Conservation (phyloP, 2,113 vertebrate species). For the Synodontis membranacea region DNA sequence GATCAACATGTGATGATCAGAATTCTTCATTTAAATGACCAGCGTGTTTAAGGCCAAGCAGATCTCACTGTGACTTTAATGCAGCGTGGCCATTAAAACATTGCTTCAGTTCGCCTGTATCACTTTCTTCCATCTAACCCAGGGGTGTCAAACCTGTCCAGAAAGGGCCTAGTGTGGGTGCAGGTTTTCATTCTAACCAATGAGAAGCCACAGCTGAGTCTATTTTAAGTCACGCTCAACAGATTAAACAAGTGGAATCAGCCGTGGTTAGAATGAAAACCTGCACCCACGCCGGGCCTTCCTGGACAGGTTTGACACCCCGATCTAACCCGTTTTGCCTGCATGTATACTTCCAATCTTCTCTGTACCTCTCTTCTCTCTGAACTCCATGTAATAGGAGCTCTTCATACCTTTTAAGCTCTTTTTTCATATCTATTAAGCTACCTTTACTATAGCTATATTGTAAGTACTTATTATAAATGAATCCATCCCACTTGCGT, state of each 20-base stretch:
- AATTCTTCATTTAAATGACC: constrained; percentile 31
- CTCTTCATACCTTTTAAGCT: not conserved
- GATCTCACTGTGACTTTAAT: not conserved
- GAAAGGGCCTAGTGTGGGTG: no score
- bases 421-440: not conserved
- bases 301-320: no score
- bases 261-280: no score
- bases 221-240: no score
- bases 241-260: no score
- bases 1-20: not conserved
- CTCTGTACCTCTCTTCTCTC: not conserved
- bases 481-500: not conserved
- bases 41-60: constrained; percentile 8
- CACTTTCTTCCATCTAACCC: not conserved
- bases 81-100: not conserved
- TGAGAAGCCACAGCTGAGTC: no score
- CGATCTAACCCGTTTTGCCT: not conserved
- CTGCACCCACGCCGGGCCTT: no score
- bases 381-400: not conserved
- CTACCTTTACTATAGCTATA: not conserved
- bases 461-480: constrained; percentile 6
- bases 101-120: constrained; percentile 1
- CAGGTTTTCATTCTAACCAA: no score
- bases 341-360: not conserved
- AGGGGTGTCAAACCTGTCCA: no score